Base-by-base conservation (phyloP, 2,113 vertebrate genomes). In the Pseudolaguvia tuberculata region DNA sequence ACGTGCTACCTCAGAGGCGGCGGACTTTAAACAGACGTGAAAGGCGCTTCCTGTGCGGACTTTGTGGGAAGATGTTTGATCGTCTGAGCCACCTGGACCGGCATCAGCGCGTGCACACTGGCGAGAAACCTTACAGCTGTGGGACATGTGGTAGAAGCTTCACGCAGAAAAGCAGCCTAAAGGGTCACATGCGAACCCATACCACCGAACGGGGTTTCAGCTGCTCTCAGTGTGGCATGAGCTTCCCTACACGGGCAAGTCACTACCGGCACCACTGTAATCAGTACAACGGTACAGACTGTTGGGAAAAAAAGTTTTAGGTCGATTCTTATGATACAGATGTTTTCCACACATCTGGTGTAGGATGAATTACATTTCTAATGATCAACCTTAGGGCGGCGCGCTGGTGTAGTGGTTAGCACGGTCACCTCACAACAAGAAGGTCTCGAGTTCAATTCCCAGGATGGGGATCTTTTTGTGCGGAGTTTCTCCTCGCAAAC, bases 111-210 rank as follows among this genome's bases (percentile, higher is more conserved):
- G 75, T 79, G 20, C 78, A 79, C 50, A 79, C 78, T 1, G 78
- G 78, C 2, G 78, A 79, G 53, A 74, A 70, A 10, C 78, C 78
- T 1, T 79, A 75, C 67, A 70, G 67, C 29, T 79, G 78, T 21
- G 51, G 57, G 14, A 50, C 25, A 11, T 79, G 78, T 50, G 78
- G 78, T 3, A 61, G 78, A 10, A 48, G 78, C 58, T 79, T 79
- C 59, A 79, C 72, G 0, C 78, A 79, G 25, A 79, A 79, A 68
- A 79, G 78, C 73, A 79, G 73, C 59, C 67, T 79, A 20, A 79
- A 79, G 52, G 73, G 78, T n/a, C 78, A 79, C 50, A 70, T 70
- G 78, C 57, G 78, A 18, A 79, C 73, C 0, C 78, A 79, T 51
- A 51, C 59, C 1, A 67, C 59, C 1, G 78, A 79, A n/a, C 52